Evolutionary conservation across 2,113 vertebrate species (phyloP).

Genomic region (Phyllopteryx taeniolatus): DNA sequence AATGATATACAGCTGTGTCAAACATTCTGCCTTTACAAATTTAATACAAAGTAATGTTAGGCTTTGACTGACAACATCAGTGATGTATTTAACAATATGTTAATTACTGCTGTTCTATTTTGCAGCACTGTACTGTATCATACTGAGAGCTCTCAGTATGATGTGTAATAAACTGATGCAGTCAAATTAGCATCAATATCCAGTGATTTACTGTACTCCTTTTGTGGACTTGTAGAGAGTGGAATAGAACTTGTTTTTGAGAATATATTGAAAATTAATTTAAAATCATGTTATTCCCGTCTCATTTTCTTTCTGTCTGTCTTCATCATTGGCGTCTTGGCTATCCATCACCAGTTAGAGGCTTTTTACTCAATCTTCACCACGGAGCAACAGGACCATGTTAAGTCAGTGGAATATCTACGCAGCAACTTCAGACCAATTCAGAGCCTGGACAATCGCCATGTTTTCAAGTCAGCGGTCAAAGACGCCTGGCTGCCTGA

Average conservation of each 20-base stretch:
- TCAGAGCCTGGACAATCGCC: slow-evolving; percentile 83
- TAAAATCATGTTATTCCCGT: neutral
- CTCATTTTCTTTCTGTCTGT: neutral
- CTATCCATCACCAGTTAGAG: slow-evolving; percentile 78
- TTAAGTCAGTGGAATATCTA: slow-evolving; percentile 95
- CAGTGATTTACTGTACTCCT: neutral
- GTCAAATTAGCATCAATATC: too few species aligned
- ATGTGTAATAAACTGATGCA: too few species aligned
- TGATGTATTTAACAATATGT: too few species aligned
- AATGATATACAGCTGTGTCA: too few species aligned
- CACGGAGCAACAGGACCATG: slow-evolving; percentile 96
- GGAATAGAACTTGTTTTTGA: neutral
- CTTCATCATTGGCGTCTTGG: slow-evolving; percentile 7
- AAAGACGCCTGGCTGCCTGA: slow-evolving; percentile 90
- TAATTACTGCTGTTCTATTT: too few species aligned
- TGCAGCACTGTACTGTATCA: too few species aligned
- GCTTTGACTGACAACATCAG: too few species aligned
- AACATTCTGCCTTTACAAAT: too few species aligned
- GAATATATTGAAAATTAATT: neutral
- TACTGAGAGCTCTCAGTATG: too few species aligned
- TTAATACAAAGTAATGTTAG: too few species aligned
- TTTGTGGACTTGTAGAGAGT: neutral
- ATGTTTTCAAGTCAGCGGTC: slow-evolving; percentile 88
- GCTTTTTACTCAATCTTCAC: slow-evolving; percentile 98
- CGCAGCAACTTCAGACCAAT: slow-evolving; percentile 93